Percentiles rank a stretch among this genome's conserved stretches.
These are phyloP conservation scores for Nymphalis c-album DNA, from an alignment of 2,888 invertebrate genomes.

Conservation along the genomic window DNA sequence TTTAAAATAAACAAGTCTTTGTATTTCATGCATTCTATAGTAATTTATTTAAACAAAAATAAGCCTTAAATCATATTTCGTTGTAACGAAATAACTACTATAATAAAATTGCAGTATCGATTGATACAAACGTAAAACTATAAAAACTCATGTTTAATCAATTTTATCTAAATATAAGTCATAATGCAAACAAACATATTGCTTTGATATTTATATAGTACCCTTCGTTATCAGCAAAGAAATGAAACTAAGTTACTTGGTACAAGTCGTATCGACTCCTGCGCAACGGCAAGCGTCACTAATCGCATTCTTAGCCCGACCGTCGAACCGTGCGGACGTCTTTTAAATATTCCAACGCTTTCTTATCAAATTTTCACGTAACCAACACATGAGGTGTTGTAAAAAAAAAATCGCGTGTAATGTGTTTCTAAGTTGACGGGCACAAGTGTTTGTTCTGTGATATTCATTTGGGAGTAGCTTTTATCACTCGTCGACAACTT, in stretches of 20 bases:
- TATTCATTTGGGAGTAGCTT: slow-evolving; percentile 58
- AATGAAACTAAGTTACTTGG: slow-evolving; percentile 40
- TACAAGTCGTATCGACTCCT: slow-evolving; percentile 49
- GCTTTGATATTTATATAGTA: slow-evolving; percentile 27
- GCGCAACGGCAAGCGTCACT: slow-evolving; percentile 59
- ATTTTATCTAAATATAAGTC: slow-evolving; percentile 18
- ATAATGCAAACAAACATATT: slow-evolving; percentile 26
- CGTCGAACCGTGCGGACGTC: slow-evolving; percentile 55
- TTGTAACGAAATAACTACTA: no score
- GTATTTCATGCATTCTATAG: no score
- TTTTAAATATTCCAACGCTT: slow-evolving; percentile 23
- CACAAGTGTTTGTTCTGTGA: slow-evolving; percentile 67
- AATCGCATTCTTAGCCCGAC: slow-evolving; percentile 60
- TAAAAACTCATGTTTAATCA: no score
- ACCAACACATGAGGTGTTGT: slow-evolving; percentile 20
- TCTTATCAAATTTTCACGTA: slow-evolving; percentile 8
- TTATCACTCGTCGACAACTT: slow-evolving; percentile 65
- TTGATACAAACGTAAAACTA: no score
- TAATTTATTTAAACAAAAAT: no score
- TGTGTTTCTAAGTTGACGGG: slow-evolving; percentile 32
- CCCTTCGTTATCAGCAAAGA: slow-evolving; percentile 37
- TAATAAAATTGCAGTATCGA: no score
- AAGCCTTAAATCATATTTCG: no score
- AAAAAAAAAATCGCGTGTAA: slow-evolving; percentile 25
- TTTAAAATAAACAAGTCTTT: no score